Evolutionary conservation across 2,888 invertebrate genomes (phyloP).

Genomic region (Frankliniella fusca): DNA sequence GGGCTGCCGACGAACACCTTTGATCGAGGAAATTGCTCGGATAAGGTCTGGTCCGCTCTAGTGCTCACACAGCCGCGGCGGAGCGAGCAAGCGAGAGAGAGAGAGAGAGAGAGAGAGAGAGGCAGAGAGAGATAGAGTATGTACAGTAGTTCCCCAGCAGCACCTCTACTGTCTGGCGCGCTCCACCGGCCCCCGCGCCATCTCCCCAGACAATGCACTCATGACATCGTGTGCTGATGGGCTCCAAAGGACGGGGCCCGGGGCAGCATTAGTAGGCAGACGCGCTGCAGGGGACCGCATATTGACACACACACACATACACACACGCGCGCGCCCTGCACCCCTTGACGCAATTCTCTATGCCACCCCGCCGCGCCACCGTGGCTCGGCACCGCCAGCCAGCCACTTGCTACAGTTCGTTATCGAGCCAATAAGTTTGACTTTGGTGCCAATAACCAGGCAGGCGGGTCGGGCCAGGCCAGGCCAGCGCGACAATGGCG

Average conservation of each 20-base stretch:
- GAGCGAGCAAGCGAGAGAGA: constrained; percentile 1
- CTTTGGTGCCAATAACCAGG: not conserved
- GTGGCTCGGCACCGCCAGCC: not conserved
- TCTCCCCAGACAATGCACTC: not conserved
- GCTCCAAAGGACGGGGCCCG: not conserved
- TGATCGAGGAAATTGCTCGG: constrained; percentile 14
- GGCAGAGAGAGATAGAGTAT: not conserved
- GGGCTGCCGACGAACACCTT: constrained; percentile 7
- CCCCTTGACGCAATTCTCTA: not conserved
- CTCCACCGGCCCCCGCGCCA: not conserved
- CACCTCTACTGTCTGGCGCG: too few species aligned
- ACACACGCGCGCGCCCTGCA: not conserved
- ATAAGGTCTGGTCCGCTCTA: constrained; percentile 10
- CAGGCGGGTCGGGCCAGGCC: not conserved
- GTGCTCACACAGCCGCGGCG: not conserved
- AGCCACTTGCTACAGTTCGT: too few species aligned
- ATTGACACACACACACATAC: not conserved
- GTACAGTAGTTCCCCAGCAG: not conserved
- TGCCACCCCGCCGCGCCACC: not conserved
- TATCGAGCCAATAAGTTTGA: not conserved
- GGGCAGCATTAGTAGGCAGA: not conserved
- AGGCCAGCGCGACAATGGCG: not conserved
- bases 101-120: not conserved
- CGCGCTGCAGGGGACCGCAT: not conserved
- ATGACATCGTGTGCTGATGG: not conserved